These are phyloP conservation scores for Periparus ater DNA, from an alignment of 2,797 vertebrate species.

Conservation along the genomic window DNA sequence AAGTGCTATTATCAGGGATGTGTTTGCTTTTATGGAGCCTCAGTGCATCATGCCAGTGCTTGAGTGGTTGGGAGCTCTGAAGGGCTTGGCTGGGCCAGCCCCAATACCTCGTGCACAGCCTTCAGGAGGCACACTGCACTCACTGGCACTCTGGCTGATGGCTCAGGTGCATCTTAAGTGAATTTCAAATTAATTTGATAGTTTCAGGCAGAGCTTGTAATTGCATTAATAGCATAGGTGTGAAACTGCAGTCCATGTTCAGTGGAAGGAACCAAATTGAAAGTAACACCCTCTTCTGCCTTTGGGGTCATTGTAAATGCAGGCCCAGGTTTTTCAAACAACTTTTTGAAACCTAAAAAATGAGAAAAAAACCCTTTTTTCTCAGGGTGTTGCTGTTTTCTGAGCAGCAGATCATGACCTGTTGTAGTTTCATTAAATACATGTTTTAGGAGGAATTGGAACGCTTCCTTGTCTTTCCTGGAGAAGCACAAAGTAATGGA, in stretches of 20 bases:
- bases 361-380: not conserved
- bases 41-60: fast-evolving
- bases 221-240: not conserved
- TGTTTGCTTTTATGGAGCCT: not conserved
- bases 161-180: not conserved
- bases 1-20: not conserved
- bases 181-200: constrained; percentile 26
- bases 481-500: not conserved
- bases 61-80: not conserved
- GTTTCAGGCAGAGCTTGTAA: not conserved
- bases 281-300: not conserved
- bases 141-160: not conserved
- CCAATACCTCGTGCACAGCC: not conserved
- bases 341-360: not conserved
- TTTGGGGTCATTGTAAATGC: not conserved
- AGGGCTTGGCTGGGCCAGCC: not conserved
- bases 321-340: not conserved
- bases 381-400: not conserved
- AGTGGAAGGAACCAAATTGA: not conserved
- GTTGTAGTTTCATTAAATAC: constrained; percentile 14
- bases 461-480: not conserved
- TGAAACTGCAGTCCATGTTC: not conserved
- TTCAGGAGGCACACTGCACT: not conserved
- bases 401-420: not conserved
- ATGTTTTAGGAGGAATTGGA: not conserved